Conservation (phyloP, 2,888 invertebrate genomes). For the Teleiodes luculella region DNA sequence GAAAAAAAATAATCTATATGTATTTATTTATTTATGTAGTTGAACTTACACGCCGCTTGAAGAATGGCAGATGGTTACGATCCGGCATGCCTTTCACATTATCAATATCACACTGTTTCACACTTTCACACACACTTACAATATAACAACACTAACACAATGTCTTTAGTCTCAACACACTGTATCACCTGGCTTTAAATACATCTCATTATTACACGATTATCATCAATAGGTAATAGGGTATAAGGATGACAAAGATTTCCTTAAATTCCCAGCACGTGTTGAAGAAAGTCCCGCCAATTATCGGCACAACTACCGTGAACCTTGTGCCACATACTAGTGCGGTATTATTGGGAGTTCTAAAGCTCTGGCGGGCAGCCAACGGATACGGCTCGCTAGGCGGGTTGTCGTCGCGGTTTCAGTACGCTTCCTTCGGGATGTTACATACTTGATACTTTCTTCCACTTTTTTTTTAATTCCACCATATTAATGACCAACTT, state of each 20-base stretch:
- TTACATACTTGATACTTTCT: too few species aligned
- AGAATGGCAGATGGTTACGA: conserved; percentile 53
- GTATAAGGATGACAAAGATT: not conserved
- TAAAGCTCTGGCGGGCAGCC: conserved; percentile 34
- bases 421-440: not conserved
- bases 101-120: not conserved
- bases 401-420: not conserved
- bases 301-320: conserved; percentile 10
- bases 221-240: not conserved
- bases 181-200: not conserved
- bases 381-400: conserved; percentile 13
- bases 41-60: conserved; percentile 55
- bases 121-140: not conserved
- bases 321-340: conserved; percentile 46
- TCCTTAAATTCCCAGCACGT: not conserved
- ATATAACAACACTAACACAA: not conserved
- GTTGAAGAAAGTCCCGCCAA: not conserved
- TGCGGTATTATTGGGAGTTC: not conserved
- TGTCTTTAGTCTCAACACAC: conserved; percentile 5
- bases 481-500: too few species aligned
- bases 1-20: not conserved
- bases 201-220: not conserved
- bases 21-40: not conserved
- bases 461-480: too few species aligned
- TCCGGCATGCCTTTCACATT: conserved; percentile 60